Evolutionary conservation across 53 echinoderm and acorn worm species (phyloP).

Genomic region (Crossaster papposus): DNA sequence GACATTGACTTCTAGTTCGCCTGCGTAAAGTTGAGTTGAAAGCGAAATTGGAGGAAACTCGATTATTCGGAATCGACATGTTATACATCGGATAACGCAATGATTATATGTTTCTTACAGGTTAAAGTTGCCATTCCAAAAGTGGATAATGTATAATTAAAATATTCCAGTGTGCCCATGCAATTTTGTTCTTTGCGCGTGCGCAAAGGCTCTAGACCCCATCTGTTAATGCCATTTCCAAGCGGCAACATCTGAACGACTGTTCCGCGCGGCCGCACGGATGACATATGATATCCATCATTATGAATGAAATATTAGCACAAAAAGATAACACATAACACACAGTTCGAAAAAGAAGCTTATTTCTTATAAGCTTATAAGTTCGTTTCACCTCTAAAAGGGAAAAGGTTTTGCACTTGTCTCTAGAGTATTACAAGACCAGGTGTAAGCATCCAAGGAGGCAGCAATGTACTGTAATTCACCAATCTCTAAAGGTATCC

Average conservation of each 20-base stretch:
- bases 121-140: neutral
- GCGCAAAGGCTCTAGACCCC: neutral
- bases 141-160: conserved; percentile 9
- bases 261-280: conserved; percentile 7
- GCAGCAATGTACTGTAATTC: too few species aligned
- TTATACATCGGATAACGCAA: neutral
- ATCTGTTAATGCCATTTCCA: neutral
- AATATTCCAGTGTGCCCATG: neutral
- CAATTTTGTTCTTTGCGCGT: conserved; percentile 4
- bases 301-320: neutral
- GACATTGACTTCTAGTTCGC: too few species aligned
- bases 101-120: neutral
- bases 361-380: too few species aligned
- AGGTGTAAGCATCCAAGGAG: too few species aligned
- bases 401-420: too few species aligned
- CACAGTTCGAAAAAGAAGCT: too few species aligned
- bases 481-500: too few species aligned
- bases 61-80: neutral
- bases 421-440: too few species aligned
- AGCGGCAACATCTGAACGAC: neutral
- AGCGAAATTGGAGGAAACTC: neutral
- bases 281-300: neutral
- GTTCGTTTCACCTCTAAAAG: too few species aligned
- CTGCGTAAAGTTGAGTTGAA: too few species aligned
- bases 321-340: too few species aligned